Base-by-base conservation (phyloP, 2,888 invertebrate species). In the Cephus runcator region DNA sequence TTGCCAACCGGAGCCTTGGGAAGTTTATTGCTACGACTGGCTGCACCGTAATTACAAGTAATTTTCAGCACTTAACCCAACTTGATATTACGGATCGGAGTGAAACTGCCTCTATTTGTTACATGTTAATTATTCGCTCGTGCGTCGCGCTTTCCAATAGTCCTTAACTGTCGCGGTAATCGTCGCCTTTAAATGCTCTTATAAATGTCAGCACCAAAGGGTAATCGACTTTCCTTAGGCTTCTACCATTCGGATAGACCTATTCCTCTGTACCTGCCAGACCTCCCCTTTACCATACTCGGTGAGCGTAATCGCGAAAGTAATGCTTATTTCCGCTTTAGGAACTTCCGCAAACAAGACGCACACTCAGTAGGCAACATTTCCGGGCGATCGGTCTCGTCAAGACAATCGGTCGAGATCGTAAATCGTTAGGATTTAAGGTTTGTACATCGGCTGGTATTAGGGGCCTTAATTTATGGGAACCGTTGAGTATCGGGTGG, bases 11-110 rank as follows among this genome's bases (percentile, higher is more conserved):
- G 33, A 71, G 71, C 71, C 56, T 56, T 12, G 71, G 15, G 71
- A 71, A 71, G 71, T 71, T 71, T 71, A 71, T 71, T 34, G 71
- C 56, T 56, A 23, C 31, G 31, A 71, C 71, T 71, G 33, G 71
- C 71, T 34, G 71, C 31, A 9, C 33, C 71, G 71, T 71, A 71
- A 71, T 71, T 71, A 71, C 71, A 71, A 34, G 71, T 34, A 71
- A 71, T 71, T 71, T 71, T 71, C 71, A 71, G 71, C 33, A 71
- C 31, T 71, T 71, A 34, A 71, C 31, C 71, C 33, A 12, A n/a
- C 56, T 71, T 33, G 12, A 71, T 71, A 34, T 71, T 71, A 34
- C 71, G 34, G 34, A 71, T 71, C 31, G 71, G 33, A 71, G 34
- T 34, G 71, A 71, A 71, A 71, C 33, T 71, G 34, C 71, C 33